phyloP scores from a whole-genome alignment of 2,797 vertebrate genomes.

The Sebastes variabilis region DNA sequence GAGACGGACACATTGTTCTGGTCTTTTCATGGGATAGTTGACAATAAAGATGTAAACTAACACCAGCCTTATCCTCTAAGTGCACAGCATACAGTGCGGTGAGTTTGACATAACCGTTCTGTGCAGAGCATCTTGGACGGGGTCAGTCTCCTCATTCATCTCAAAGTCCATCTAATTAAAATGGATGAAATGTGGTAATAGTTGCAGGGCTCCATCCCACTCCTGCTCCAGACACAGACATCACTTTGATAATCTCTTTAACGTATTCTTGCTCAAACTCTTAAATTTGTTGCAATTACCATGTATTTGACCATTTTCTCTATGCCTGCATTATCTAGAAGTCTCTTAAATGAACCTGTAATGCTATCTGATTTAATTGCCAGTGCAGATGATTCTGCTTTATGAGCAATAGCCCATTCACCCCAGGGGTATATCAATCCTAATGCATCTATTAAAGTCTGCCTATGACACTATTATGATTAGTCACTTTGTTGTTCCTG shows the following conservation, averaged over 20 bases:
- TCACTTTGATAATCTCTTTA: constrained; percentile 69
- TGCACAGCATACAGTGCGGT: background rate
- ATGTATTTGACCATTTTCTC: constrained; percentile 77
- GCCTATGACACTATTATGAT: constrained; percentile 78
- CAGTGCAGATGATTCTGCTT: constrained; percentile 74
- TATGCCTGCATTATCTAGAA: constrained; percentile 73
- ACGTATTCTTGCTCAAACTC: constrained; percentile 78
- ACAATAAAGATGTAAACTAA: background rate
- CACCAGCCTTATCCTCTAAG: no score
- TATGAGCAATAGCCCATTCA: constrained; percentile 83
- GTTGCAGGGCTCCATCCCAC: constrained; percentile 25
- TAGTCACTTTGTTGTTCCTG: constrained; percentile 76
- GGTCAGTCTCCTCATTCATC: background rate
- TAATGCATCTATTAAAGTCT: constrained; percentile 81
- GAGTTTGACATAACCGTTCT: background rate
- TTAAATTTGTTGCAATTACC: constrained; percentile 78
- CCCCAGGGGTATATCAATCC: constrained; percentile 77
- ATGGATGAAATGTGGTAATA: constrained; percentile 37
- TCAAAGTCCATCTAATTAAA: constrained; percentile 38
- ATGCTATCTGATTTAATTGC: constrained; percentile 83
- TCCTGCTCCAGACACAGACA: constrained; percentile 30
- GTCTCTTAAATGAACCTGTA: constrained; percentile 77
- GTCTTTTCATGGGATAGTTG: background rate
- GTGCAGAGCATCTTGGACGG: background rate
- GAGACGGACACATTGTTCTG: background rate